phyloP scores from a whole-genome alignment of 2,113 vertebrate genomes.

The Nothocercus nigrocapillus region DNA sequence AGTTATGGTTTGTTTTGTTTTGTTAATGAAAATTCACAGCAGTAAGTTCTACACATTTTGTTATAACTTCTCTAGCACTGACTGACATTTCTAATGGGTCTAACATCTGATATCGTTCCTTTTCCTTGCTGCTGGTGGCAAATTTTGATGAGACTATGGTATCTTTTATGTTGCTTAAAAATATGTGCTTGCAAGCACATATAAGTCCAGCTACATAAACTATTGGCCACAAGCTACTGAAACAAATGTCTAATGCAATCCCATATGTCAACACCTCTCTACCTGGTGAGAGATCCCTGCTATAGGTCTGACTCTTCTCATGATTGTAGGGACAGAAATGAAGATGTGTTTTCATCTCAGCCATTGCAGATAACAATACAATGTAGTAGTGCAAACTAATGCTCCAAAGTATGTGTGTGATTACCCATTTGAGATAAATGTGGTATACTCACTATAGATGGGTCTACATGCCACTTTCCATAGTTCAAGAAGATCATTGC shows the following conservation, averaged over 20 bases:
- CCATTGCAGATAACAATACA: not conserved
- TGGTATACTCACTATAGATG: not conserved
- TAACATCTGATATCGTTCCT: not conserved
- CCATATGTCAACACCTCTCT: not conserved
- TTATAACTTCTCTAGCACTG: not conserved
- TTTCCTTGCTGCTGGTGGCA: not conserved
- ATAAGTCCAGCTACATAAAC: not conserved
- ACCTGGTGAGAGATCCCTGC: not conserved
- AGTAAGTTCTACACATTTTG: not conserved
- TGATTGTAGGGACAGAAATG: not conserved
- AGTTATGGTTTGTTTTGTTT: not conserved
- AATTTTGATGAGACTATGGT: not conserved
- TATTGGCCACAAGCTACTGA: not conserved
- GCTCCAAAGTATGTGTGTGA: not conserved
- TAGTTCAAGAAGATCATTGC: not conserved
- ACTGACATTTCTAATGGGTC: not conserved
- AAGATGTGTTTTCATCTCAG: not conserved
- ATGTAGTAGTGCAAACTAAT: not conserved
- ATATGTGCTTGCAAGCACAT: not conserved
- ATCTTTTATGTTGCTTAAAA: not conserved
- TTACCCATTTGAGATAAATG: not conserved
- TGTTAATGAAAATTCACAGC: not conserved
- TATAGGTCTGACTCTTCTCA: not conserved
- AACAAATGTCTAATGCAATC: not conserved
- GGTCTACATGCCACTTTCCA: not conserved